Base-by-base conservation (phyloP, 2,888 invertebrate genomes). In the Cacoxenus indagator region DNA sequence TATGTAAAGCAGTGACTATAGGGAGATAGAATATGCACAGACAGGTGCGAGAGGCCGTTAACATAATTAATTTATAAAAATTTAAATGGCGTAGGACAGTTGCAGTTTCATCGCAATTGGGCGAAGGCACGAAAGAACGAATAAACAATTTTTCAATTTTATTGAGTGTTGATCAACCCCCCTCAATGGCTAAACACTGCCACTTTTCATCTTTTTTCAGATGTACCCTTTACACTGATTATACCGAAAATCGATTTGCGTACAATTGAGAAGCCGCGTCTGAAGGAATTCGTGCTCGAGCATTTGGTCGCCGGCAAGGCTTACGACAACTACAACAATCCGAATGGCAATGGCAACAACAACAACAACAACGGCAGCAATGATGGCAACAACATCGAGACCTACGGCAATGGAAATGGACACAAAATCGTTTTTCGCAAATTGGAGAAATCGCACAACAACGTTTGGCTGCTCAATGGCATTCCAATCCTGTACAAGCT, bases 181-280 rank as follows among this genome's bases (percentile, higher is more conserved):
- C n/a, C 45, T 24, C 65, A 9, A 45, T 51, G n/a, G n/a, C n/a
- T n/a, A n/a, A n/a, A n/a, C n/a, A n/a, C n/a, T n/a, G n/a, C n/a
- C n/a, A n/a, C 65, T 67, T 67, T 55, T 51, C 19, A 51, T 55
- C 61, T 62, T 26, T 48, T 65, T 46, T 17, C 89, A 91, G 91
- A 90, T 82, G 89, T 90, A 73, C 90, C 91, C 11, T 91, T 90
- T 79, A 91, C 91, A 81, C 89, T 91, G 80, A 88, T 91, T 82
- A 90, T 91, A 65, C 91, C 91, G 14, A 87, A 88, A 75, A 88
- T 89, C 76, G 90, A 90, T 75, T 87, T 89, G 64, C 87, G 89
- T 70, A 88, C 88, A 70, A 88, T 89, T 75, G 89, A 89, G 71
- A 88, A 87, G 57, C 90, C 90, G 69, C 87, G 90, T 54, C 88